Percentiles rank a stretch among this genome's conserved stretches.
phyloP scores from a whole-genome alignment of 1,140 invertebrate genomes.

The Catajapyx aquilonaris region DNA sequence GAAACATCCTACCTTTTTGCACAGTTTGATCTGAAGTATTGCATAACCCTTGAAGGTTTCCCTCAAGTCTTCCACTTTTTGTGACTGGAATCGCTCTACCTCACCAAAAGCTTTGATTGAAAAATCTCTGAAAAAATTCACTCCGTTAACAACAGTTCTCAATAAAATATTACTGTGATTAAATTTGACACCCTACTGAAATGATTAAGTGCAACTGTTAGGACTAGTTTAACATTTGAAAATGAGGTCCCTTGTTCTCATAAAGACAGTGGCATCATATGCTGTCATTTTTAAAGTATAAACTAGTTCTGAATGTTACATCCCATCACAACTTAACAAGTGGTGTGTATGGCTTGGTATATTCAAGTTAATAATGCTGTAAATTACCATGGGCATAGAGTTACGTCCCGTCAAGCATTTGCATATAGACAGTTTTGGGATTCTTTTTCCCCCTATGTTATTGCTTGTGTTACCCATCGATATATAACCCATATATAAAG shows the following conservation, averaged over 20 bases:
- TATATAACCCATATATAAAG: no score
- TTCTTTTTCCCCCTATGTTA: no score
- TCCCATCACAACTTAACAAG: no score
- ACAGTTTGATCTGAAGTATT: constrained; percentile 52
- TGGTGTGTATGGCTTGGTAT: no score
- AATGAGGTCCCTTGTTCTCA: neutral
- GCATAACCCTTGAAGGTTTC: constrained; percentile 55
- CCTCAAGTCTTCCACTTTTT: constrained; percentile 51
- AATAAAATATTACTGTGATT: neutral
- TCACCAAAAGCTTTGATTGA: constrained; percentile 44
- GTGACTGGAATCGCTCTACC: constrained; percentile 53
- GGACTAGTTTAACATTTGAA: neutral
- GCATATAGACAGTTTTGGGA: no score
- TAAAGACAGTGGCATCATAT: constrained; percentile 1
- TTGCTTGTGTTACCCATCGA: no score
- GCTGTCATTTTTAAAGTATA: no score
- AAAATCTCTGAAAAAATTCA: constrained; percentile 38
- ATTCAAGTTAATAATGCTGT: no score
- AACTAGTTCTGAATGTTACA: no score
- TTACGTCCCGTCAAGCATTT: no score
- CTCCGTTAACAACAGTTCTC: neutral
- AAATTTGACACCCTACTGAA: neutral
- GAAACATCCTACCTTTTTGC: constrained; percentile 54
- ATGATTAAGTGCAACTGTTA: neutral
- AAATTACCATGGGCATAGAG: no score